Evolutionary conservation across 2,797 vertebrate genomes (phyloP).

Genomic region (Artibeus lituratus): DNA sequence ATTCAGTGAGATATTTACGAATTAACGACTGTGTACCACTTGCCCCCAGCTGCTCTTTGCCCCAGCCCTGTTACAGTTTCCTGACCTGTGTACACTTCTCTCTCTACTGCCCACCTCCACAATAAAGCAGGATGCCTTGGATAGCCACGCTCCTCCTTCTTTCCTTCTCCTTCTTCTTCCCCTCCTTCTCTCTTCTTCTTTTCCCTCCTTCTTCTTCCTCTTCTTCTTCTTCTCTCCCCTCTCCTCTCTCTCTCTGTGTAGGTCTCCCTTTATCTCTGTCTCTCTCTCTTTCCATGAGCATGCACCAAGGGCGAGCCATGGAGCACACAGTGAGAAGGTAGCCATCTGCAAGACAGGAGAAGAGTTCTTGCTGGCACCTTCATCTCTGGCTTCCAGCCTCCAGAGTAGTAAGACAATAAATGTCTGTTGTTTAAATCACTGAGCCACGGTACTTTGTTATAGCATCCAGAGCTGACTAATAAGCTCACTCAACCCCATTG

Average conservation of each 20-base stretch:
- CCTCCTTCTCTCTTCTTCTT: too few relatives aligned
- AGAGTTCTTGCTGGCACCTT: background rate
- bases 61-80: fast-evolving
- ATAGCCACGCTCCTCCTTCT: background rate
- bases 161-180: too few relatives aligned
- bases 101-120: background rate
- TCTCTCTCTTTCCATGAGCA: background rate
- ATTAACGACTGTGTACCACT: too few relatives aligned
- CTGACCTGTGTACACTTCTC: background rate
- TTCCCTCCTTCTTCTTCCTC: too few relatives aligned
- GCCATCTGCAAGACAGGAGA: background rate
- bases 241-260: background rate
- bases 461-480: background rate
- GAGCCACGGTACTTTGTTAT: background rate
- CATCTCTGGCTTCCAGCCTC: background rate
- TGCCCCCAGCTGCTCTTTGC: background rate
- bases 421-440: background rate
- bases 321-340: background rate
- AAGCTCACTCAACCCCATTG: background rate
- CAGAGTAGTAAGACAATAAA: background rate
- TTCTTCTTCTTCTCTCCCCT: too few relatives aligned
- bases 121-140: background rate
- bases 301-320: background rate
- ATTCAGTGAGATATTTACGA: background rate
- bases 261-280: background rate